Evolutionary conservation across 1,140 invertebrate genomes (phyloP).

Genomic region (Sycophaga agraensis): DNA sequence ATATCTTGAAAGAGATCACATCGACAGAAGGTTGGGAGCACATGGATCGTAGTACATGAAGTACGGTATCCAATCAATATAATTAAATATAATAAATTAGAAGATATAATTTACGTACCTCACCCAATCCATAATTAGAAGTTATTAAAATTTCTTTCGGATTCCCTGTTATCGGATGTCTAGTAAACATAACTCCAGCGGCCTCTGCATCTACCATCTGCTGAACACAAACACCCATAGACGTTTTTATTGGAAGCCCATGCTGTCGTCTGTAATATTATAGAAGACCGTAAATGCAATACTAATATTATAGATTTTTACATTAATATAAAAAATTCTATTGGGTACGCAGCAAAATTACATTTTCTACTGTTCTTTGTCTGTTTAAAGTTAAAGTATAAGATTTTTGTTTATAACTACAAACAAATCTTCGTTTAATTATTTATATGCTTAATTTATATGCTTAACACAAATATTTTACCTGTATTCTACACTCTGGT

Average conservation of each 20-base stretch:
- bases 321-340: too few species aligned
- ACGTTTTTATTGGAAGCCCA: slow-evolving; percentile 65
- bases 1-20: too few species aligned
- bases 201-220: slow-evolving; percentile 70
- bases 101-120: slow-evolving; percentile 62
- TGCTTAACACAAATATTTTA: slow-evolving; percentile 21
- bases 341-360: too few species aligned
- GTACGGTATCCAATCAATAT: too few species aligned
- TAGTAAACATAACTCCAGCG: slow-evolving; percentile 81
- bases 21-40: too few species aligned
- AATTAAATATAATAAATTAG: neutral
- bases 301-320: too few species aligned
- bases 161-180: slow-evolving; percentile 71
- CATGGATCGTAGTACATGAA: too few species aligned
- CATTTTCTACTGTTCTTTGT: too few species aligned
- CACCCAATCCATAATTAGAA: slow-evolving; percentile 80
- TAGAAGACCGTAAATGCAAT: too few species aligned
- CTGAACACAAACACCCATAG: slow-evolving; percentile 82
- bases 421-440: too few species aligned
- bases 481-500: slow-evolving; percentile 72
- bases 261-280: slow-evolving; percentile 64
- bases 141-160: slow-evolving; percentile 70
- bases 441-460: neutral
- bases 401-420: too few species aligned
- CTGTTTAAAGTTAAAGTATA: too few species aligned